Conservation (phyloP, 2,797 vertebrate species). For the Tiaroga cobitis region DNA sequence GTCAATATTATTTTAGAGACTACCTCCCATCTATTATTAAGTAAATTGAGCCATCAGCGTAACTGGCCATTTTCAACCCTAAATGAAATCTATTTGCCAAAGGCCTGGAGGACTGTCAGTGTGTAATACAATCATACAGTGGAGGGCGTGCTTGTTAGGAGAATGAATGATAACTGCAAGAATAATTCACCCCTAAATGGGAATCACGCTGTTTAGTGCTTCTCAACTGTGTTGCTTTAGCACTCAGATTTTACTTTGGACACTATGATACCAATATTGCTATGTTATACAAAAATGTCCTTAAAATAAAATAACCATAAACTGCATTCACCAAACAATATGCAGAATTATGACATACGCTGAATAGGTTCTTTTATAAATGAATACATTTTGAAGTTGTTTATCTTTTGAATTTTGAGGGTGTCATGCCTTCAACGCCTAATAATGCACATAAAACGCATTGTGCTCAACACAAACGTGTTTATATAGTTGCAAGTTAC, state of each 20-base stretch:
- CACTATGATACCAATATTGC: neutral
- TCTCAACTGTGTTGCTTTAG: neutral
- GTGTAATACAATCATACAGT: conserved; percentile 47
- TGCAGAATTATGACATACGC: neutral
- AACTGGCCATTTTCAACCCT: conserved; percentile 61
- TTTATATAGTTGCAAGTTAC: neutral
- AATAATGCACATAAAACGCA: neutral
- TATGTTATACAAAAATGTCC: too few species aligned
- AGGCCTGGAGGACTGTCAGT: conserved; percentile 59
- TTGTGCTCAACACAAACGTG: neutral
- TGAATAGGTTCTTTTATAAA: neutral
- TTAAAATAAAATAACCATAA: neutral
- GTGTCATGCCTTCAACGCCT: neutral
- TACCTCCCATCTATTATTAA: conserved; percentile 63
- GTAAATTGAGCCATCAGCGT: conserved; percentile 65
- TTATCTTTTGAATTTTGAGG: neutral
- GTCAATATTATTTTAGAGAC: conserved; percentile 65
- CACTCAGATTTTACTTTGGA: neutral
- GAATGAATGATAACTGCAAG: conserved; percentile 32
- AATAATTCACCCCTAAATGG: conserved; percentile 5
- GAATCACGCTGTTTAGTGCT: neutral
- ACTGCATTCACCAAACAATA: neutral
- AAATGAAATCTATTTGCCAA: conserved; percentile 65
- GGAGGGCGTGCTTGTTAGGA: conserved; percentile 34
- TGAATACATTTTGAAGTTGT: neutral